Evolutionary conservation across 2,797 vertebrate genomes (phyloP), one percentile per base, ranked within the genome.

Genomic region (Poliocrania exsul): DNA sequence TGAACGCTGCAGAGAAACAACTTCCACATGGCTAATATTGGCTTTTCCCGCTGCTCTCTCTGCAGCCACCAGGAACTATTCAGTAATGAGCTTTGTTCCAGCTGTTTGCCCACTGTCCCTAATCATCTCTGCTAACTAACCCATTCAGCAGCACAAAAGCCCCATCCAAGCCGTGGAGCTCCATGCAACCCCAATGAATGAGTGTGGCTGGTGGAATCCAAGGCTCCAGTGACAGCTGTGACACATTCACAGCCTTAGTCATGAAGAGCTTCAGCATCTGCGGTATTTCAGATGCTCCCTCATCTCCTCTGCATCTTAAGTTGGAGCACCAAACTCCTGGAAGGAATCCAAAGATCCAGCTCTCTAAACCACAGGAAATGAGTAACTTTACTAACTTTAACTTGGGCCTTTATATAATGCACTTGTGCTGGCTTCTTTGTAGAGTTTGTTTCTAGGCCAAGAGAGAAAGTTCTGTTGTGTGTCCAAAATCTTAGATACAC

Each of bases 301-400:
- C 93, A 69, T 94, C 95, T 89, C 77, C 71, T 81, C 73, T 93
- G 93, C 92, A 91, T 96, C 92, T 86, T 40, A 58, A 93, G 58
- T 51, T 77, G 56, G 56, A 91, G 93, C 86, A 88, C 83, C 85
- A 93, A 96, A 87, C 64, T 92, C n/a, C 71, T 92, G 95, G 95
- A 91, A 93, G n/a, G 20, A 62, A 70, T 86, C 95, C 96, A 96
- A 84, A 86, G 87, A 94, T 26, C 37, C 70, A 72, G 62, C 67
- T 81, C 87, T 92, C 82, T 92, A 62, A 88, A 91, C 56, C 82
- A 94, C 96, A 97, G 96, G 96, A 96, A 96, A 97, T 96, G 93
- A 97, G 92, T 96, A 96, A 96, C 93, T 96, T 96, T 19, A 83
- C 84, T 83, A 94, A 96, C 94, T 96, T 95, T 92, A 96, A 93